A percentile compares a stretch with the other conserved stretches of the same genome.
Evolutionary conservation across 2,797 vertebrate genomes (phyloP).

Genomic region (Dendrocincla fuliginosa): DNA sequence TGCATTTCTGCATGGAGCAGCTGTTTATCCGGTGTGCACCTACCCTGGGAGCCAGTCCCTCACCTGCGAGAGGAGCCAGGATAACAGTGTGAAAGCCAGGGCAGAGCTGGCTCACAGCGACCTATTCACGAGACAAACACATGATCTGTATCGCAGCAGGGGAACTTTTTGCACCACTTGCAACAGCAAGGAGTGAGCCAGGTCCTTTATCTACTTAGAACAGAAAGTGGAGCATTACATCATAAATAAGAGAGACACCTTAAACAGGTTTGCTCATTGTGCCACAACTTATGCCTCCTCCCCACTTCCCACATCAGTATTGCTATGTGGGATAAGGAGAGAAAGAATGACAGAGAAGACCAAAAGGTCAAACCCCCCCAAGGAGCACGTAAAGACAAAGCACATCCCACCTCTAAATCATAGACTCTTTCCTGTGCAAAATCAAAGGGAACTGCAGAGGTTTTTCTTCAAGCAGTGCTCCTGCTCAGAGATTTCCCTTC

Average conservation of each 20-base stretch:
- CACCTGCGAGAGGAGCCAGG: neutral
- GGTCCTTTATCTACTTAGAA: neutral
- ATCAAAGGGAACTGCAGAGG: neutral
- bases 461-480: neutral
- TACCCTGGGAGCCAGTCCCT: neutral
- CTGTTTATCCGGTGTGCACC: rapidly evolving
- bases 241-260: neutral
- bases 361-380: neutral
- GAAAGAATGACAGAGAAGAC: neutral
- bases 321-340: neutral
- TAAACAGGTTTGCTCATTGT: neutral
- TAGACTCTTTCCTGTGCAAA: neutral
- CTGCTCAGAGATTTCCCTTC: neutral
- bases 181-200: neutral
- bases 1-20: neutral
- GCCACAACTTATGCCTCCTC: neutral
- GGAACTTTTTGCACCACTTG: conserved; percentile 50
- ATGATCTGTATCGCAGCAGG: neutral
- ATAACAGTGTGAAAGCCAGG: neutral
- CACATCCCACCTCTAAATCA: neutral
- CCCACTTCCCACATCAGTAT: neutral
- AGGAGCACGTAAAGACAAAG: neutral
- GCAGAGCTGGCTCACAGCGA: neutral
- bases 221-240: neutral
- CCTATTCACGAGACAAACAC: conserved; percentile 49